These are phyloP conservation scores for Tricholauxania praeusta DNA, from an alignment of 2,888 invertebrate species.

Conservation along the genomic window DNA sequence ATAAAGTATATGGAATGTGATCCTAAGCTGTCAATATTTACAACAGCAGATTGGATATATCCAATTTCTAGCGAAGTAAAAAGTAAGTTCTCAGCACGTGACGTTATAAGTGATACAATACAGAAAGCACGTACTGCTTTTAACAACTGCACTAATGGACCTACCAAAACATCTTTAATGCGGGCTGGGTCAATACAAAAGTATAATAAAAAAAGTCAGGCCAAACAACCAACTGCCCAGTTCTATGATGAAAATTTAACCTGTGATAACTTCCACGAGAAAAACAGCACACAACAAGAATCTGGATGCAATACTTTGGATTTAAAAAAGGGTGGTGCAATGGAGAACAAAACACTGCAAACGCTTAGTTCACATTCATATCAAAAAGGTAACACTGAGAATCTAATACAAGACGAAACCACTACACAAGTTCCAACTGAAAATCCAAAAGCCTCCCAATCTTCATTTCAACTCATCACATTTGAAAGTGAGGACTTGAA, in stretches of 20 bases:
- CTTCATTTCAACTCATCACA: slow-evolving; percentile 8
- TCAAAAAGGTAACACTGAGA: background rate
- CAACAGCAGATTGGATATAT: slow-evolving; percentile 59
- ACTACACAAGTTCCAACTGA: slow-evolving; percentile 19
- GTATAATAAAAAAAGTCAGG: slow-evolving; percentile 45
- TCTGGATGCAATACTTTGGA: background rate
- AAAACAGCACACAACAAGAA: background rate
- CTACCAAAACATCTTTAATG: slow-evolving; percentile 20
- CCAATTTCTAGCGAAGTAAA: slow-evolving; percentile 50
- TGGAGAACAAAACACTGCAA: slow-evolving; percentile 40
- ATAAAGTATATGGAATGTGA: slow-evolving; percentile 55
- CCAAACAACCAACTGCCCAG: slow-evolving; percentile 43
- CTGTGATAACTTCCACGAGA: background rate
- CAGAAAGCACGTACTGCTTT: slow-evolving; percentile 54
- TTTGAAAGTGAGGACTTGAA: slow-evolving; percentile 53
- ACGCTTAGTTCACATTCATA: background rate
- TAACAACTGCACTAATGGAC: slow-evolving; percentile 29
- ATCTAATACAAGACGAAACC: background rate
- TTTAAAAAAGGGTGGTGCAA: slow-evolving; percentile 24
- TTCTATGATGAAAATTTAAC: slow-evolving; percentile 46
- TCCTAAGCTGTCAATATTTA: slow-evolving; percentile 53
- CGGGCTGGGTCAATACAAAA: slow-evolving; percentile 29
- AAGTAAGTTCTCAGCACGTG: slow-evolving; percentile 54
- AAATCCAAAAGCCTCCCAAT: slow-evolving; percentile 28
- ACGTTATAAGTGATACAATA: slow-evolving; percentile 55